These are phyloP conservation scores for Phataginus tricuspis DNA, from an alignment of 2,797 vertebrate genomes.

Conservation along the genomic window DNA sequence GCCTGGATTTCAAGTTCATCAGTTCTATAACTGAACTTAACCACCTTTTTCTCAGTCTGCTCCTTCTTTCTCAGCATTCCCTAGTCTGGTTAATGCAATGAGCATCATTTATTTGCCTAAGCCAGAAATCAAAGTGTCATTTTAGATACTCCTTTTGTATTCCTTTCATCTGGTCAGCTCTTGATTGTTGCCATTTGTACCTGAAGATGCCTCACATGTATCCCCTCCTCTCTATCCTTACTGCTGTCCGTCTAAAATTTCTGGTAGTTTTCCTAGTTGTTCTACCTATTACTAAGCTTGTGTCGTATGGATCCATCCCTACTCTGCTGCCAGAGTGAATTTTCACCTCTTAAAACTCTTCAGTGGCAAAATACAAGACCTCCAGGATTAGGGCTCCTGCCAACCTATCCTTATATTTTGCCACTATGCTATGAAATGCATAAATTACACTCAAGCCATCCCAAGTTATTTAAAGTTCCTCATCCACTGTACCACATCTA, in stretches of 20 bases:
- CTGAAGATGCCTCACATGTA: accelerated
- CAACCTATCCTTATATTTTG: background rate
- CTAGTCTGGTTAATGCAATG: background rate
- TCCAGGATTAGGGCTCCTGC: background rate
- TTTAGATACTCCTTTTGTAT: background rate
- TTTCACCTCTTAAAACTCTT: background rate
- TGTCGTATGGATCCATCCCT: background rate
- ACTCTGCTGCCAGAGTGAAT: background rate
- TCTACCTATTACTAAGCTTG: background rate
- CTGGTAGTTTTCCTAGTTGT: background rate
- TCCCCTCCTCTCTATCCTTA: background rate
- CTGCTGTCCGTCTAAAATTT: background rate
- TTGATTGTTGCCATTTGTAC: background rate
- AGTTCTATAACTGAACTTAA: background rate
- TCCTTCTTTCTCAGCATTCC: background rate
- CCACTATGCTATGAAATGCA: background rate
- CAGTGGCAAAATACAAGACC: background rate
- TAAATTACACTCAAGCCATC: background rate
- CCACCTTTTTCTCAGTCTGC: background rate
- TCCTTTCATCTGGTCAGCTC: background rate
- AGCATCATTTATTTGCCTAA: background rate
- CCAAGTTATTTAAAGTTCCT: background rate
- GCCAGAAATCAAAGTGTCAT: background rate
- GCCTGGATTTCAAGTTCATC: background rate
- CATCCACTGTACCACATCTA: background rate